These are phyloP conservation scores for Archocentrus centrarchus DNA, from an alignment of 2,113 vertebrate species.

Conservation along the genomic window DNA sequence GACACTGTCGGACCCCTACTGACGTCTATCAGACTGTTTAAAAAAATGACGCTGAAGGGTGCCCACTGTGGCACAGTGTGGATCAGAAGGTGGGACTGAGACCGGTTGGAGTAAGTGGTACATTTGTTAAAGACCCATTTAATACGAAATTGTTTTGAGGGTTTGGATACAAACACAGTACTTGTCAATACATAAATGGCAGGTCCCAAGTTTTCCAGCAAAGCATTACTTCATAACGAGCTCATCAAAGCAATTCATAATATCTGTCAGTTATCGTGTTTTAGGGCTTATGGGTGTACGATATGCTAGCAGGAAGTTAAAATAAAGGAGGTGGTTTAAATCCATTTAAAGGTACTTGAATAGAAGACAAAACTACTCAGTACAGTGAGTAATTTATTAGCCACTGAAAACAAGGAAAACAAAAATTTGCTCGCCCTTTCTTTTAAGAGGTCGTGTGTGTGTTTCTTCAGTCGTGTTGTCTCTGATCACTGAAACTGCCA, in stretches of 20 bases:
- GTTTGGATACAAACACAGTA: background rate
- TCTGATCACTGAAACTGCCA: constrained; percentile 60
- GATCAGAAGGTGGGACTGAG: background rate
- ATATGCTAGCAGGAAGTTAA: background rate
- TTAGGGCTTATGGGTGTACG: background rate
- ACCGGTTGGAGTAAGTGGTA: background rate
- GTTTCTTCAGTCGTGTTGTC: constrained; percentile 16
- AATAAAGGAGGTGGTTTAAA: background rate
- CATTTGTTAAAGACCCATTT: background rate
- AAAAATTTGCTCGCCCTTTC: background rate
- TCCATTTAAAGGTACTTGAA: background rate
- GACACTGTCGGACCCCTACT: background rate
- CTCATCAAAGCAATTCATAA: background rate
- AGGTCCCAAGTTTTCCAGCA: background rate
- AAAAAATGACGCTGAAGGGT: too few species aligned
- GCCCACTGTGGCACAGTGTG: background rate
- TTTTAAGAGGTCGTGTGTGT: constrained; percentile 19
- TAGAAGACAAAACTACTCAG: background rate
- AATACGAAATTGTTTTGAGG: background rate
- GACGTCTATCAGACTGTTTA: background rate
- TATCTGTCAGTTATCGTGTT: background rate
- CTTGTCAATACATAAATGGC: background rate
- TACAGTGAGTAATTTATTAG: background rate
- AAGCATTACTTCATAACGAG: background rate
- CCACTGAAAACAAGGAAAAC: background rate